Evolutionary conservation across 2,113 vertebrate species (phyloP).

Genomic region (Poicephalus meyeri): DNA sequence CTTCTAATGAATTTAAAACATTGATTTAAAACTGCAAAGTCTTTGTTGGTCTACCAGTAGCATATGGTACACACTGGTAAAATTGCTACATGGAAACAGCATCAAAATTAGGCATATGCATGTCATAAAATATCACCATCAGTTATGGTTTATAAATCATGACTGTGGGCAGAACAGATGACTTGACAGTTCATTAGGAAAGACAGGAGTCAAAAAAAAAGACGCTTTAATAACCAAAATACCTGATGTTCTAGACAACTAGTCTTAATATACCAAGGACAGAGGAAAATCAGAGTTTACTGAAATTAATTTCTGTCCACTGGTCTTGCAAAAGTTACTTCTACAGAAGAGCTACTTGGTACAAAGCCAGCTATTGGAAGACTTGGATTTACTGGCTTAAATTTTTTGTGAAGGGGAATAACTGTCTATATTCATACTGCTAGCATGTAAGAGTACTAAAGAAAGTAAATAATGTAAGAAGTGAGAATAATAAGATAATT

Average conservation of each 20-base stretch:
- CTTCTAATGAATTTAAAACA: neutral
- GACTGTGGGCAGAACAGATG: conserved; percentile 14
- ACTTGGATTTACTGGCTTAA: neutral
- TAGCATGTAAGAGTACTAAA: neutral
- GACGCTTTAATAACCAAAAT: neutral
- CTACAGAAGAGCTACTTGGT: neutral
- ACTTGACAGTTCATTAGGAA: conserved; percentile 37
- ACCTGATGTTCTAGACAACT: neutral
- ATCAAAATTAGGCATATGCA: conserved; percentile 1
- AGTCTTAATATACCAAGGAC: neutral
- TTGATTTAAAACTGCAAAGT: neutral
- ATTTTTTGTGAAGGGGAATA: neutral
- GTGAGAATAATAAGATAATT: neutral
- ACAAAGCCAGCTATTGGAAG: neutral
- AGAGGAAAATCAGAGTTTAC: neutral
- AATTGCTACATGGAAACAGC: neutral
- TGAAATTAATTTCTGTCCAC: neutral
- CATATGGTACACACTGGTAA: neutral
- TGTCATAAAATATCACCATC: conserved; percentile 15
- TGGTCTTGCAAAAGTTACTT: neutral
- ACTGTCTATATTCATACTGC: neutral
- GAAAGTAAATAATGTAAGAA: neutral
- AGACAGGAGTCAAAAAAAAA: neutral
- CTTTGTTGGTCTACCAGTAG: neutral
- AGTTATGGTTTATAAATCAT: conserved; percentile 30